These are phyloP conservation scores for Aphis craccivora DNA, from an alignment of 1,140 invertebrate species.

Conservation along the genomic window DNA sequence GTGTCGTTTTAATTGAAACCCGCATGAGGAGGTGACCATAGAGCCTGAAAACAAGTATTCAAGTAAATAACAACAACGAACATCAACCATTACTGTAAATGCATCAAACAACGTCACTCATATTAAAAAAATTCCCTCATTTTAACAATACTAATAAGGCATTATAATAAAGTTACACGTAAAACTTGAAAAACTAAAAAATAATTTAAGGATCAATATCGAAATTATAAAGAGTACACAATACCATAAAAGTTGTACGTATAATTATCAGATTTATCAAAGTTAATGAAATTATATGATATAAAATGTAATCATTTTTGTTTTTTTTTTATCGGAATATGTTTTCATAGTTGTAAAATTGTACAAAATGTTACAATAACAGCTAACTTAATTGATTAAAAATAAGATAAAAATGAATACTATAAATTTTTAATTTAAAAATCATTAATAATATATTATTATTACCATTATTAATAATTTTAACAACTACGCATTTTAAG, in stretches of 20 bases:
- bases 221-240: neutral
- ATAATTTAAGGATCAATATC: neutral
- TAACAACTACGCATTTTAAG: no score
- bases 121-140: neutral
- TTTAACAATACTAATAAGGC: neutral
- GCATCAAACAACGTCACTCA: neutral
- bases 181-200: neutral
- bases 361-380: no score
- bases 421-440: no score
- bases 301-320: neutral
- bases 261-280: neutral
- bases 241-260: neutral
- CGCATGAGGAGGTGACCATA: neutral
- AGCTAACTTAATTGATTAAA: no score
- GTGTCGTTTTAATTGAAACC: neutral
- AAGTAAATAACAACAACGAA: neutral
- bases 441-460: no score
- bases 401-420: no score
- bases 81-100: neutral
- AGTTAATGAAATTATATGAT: neutral
- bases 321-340: neutral
- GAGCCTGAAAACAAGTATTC: neutral
- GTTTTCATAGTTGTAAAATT: no score
- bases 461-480: no score
- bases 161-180: neutral